Conservation (phyloP, 2,888 invertebrate species). For the Eurytoma adleriae region DNA sequence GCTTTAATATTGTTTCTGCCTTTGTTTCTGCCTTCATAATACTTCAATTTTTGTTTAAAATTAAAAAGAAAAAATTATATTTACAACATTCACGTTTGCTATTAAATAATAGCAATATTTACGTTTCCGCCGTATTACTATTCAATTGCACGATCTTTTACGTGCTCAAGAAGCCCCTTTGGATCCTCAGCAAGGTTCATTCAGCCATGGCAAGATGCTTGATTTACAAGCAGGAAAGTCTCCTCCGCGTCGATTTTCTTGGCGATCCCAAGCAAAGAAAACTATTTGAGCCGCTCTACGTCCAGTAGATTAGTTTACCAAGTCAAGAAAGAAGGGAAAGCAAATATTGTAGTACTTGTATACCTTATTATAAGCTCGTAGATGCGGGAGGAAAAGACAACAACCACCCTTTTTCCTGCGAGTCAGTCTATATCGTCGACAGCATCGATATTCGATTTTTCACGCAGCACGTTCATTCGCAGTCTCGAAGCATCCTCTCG, state of each 20-base stretch:
- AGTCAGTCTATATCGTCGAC: background rate
- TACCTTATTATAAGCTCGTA: background rate
- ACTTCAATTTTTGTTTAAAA: background rate
- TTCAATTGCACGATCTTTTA: background rate
- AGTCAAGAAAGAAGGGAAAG: slow-evolving; percentile 28
- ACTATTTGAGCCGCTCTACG: background rate
- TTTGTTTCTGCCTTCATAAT: background rate
- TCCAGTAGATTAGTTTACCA: slow-evolving; percentile 17
- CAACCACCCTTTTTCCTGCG: background rate
- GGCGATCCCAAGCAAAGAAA: slow-evolving; percentile 1
- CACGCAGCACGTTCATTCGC: slow-evolving; percentile 6
- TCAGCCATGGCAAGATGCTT: background rate
- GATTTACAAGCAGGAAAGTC: slow-evolving; percentile 33
- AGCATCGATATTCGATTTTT: slow-evolving; percentile 41
- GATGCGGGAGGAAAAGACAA: background rate
- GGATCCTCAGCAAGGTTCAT: background rate
- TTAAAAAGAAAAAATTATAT: too few species aligned
- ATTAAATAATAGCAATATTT: background rate
- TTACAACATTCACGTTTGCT: too few species aligned
- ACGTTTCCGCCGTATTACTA: background rate
- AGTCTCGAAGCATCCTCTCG: background rate
- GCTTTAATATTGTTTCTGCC: background rate
- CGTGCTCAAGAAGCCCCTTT: background rate
- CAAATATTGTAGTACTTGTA: background rate
- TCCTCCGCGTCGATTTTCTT: slow-evolving; percentile 23